Base-by-base conservation (phyloP, 2,113 vertebrate genomes). In the Rostratula benghalensis region DNA sequence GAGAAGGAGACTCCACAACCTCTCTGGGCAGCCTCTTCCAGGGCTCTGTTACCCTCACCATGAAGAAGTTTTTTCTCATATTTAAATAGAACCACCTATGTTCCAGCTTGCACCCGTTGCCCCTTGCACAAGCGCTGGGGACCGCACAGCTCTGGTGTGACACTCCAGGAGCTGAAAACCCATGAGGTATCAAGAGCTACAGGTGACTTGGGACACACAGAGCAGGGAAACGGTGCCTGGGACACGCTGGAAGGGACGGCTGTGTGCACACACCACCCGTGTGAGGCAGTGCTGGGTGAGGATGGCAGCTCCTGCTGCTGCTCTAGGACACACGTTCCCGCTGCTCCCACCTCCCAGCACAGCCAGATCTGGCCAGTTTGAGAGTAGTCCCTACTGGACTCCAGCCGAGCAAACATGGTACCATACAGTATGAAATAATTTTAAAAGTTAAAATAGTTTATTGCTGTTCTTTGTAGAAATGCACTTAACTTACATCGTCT, bases 381-480 rank as follows among this genome's bases (percentile, higher is more conserved):
- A 27, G 73, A 61, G n/a, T 3, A 4, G 25, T n/a, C 39, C 68
- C 64, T 63, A 3, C 48, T 1, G 25, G 39, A 54, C 59, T 56
- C 48, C 79, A 82, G 70, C 46, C 87, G 33, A 69, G 91, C 94
- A 96, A 95, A 93, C 64, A 87, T 17, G 60, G 87, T 25, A 92
- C 79, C 90, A 50, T 92, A 94, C 24, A 69, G 77, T 53, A 87
- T 2, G 0, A 0, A 59, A 1, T 84, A 10, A 79, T 90, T 95
- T 97, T 95, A 97, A 96, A 97, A 97, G 96, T 97, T 95, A 97
- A 97, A 97, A 97, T 93, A 97, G 89, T 97, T 96, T 97, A 97
- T 97, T 97, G 96, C 95, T 97, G 93, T 94, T 93, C 90, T 95
- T 96, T 95, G 97, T 97, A 97, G 96, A 98, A 97, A 97, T 97